A percentile compares a stretch with the other conserved stretches of the same genome.
Evolutionary conservation across 2,113 vertebrate species (phyloP).

Genomic region (Fukomys damarensis): DNA sequence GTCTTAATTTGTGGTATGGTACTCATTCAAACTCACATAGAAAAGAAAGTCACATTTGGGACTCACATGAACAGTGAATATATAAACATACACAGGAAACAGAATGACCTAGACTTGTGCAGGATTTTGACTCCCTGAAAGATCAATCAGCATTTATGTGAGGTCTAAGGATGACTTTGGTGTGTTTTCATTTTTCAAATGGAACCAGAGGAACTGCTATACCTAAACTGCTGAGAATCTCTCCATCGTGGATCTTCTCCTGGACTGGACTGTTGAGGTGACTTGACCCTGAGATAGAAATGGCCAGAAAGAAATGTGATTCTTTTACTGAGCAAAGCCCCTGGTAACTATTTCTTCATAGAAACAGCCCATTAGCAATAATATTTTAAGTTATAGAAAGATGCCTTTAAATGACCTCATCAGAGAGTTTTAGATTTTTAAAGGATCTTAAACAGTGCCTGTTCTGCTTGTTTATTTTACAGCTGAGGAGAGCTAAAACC

Average conservation of each 20-base stretch:
- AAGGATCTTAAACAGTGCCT: neutral
- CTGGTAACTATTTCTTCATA: slow-evolving; percentile 19
- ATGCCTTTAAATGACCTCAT: neutral
- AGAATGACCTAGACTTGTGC: neutral
- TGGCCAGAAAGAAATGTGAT: too few species aligned
- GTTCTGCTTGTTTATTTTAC: neutral
- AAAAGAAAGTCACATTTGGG: neutral
- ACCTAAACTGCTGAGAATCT: neutral
- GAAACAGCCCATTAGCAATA: neutral
- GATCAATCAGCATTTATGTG: neutral
- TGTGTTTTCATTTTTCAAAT: neutral
- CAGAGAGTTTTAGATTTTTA: neutral
- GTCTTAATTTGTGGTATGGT: neutral
- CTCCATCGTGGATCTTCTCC: neutral
- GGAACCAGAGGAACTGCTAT: neutral
- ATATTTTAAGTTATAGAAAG: slow-evolving; percentile 37
- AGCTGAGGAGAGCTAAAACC: neutral
- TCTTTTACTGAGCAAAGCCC: neutral
- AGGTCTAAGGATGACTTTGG: neutral
- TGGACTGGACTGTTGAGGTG: neutral
- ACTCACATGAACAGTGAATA: neutral
- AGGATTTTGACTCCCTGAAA: neutral
- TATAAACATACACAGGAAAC: neutral
- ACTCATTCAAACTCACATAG: neutral
- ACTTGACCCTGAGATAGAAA: slow-evolving; percentile 30